Evolutionary conservation across 2,797 vertebrate genomes (phyloP), one percentile per base, ranked within the genome.

Genomic region (Petrocephalus schoutedeni): DNA sequence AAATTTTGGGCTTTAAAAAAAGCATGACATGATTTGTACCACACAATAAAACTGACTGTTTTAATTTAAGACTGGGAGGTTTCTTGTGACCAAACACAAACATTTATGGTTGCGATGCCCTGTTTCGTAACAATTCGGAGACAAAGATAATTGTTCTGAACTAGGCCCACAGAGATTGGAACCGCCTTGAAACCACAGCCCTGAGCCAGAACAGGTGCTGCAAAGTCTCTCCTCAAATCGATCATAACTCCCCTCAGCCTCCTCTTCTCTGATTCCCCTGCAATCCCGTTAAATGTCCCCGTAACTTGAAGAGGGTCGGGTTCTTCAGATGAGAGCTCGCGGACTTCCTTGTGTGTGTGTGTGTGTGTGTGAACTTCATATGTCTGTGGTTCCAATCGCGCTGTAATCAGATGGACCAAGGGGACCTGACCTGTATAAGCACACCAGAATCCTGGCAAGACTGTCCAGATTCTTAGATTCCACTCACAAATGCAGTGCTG

Each of bases 201-300:
- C 88, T 67, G 88, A 67, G 90, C 82, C 89, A 92, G 91, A 94
- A 96, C 95, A 96, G 96, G 96, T 96, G 96, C 93, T 90, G 91
- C 89, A 90, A 93, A 95, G 93, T 94, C 95, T 95, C 94, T 94
- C 91, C 91, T 94, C 93, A 94, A 93, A 94, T 94, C 94, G 93
- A 92, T 93, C 93, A 95, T 94, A 94, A 93, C 94, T 93, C 90
- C 92, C 93, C 92, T 92, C 90, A 92, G 90, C 28, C 54, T 58
- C 91, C 93, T 92, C 90, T 89, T 94, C 94, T 96, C 96, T 94
- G 90, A 87, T 87, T 92, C 90, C 91, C 89, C 89, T 87, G 54
- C 96, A 96, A 96, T 96, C 95, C 95, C 86, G 91, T 91, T 94
- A 96, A 96, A 96, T 96, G 95, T 96, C 95, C 94, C 91, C 95